phyloP scores from a whole-genome alignment of 2,888 invertebrate genomes.

The Syritta pipiens region DNA sequence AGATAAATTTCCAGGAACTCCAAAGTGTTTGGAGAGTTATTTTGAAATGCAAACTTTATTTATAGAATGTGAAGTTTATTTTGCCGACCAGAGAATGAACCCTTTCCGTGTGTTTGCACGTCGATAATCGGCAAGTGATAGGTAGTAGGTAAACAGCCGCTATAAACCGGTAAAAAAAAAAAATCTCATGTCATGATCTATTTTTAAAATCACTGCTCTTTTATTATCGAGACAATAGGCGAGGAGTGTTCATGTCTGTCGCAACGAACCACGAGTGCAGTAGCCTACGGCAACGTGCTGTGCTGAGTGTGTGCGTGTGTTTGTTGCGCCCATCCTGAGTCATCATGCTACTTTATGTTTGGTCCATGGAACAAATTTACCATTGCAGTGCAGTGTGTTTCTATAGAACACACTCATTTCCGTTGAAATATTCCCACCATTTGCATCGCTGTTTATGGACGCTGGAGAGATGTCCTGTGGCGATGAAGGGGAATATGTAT shows the following conservation, averaged over 20 bases:
- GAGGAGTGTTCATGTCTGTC: not conserved
- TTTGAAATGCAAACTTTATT: too few species aligned
- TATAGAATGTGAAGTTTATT: too few species aligned
- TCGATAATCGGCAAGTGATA: constrained; percentile 7
- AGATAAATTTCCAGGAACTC: too few species aligned
- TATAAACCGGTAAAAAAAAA: too few species aligned
- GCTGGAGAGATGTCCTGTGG: constrained; percentile 48
- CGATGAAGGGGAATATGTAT: constrained; percentile 1
- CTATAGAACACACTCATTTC: constrained; percentile 24
- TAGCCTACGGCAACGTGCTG: too few species aligned
- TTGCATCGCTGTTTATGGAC: constrained; percentile 4
- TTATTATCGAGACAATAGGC: not conserved
- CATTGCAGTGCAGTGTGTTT: constrained; percentile 9
- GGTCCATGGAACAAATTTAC: not conserved
- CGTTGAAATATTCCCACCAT: constrained; percentile 24
- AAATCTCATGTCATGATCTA: not conserved
- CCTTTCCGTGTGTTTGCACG: not conserved
- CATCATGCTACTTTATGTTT: not conserved
- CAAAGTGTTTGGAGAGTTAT: too few species aligned
- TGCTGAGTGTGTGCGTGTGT: too few species aligned
- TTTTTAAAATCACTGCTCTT: not conserved
- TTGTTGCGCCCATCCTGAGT: not conserved
- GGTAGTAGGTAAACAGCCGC: constrained; percentile 8
- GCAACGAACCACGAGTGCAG: too few species aligned
- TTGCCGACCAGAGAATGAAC: too few species aligned